Base-by-base conservation (phyloP, 2,797 vertebrate species). In the Anas bahamensis region DNA sequence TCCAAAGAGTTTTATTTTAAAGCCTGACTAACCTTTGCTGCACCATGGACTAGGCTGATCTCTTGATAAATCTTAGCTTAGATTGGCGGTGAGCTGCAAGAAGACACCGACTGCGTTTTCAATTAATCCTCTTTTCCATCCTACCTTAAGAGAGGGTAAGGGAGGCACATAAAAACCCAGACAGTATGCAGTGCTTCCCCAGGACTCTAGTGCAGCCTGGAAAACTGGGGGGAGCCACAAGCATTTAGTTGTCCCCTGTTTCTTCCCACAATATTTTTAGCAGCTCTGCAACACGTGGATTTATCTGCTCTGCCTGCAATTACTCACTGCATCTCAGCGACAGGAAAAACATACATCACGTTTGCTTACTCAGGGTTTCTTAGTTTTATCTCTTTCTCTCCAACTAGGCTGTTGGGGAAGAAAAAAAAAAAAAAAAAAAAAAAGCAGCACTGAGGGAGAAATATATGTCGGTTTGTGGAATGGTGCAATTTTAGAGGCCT, bases 1-100 rank as follows among this genome's bases (percentile, higher is more conserved):
- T 74, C 86, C 91, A 92, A 94, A 90, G 77, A 94, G 94, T 97
- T 97, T 97, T 97, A 97, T 96, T 97, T 96, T 97, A 98, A 98
- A 96, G 95, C 94, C 94, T 93, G 90, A 93, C 94, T 98, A 97
- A 97, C 97, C 97, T 97, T 91, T 80, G 91, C 91, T 90, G 96
- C 91, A 95, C 82, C 88, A 79, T 66, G 83, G 94, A 95, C 95
- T 88, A 90, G 89, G 90, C 93, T 98, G 97, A 98, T 96, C 97
- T 97, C 96, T 95, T 84, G 90, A 96, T 95, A 98, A 97, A 93
- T 96, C 97, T 96, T 96, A 96, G 73, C 94, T 94, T 96, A 93
- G 96, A 97, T 97, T 95, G 97, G 95, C 71, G 79, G 85, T 78
- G 77, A 97, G 97, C 93, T 91, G 86, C 88, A 94, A 95, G 97